A percentile compares a stretch with the other conserved stretches of the same genome.
These are phyloP conservation scores for Cydia splendana DNA, from an alignment of 1,140 invertebrate species.

Conservation along the genomic window DNA sequence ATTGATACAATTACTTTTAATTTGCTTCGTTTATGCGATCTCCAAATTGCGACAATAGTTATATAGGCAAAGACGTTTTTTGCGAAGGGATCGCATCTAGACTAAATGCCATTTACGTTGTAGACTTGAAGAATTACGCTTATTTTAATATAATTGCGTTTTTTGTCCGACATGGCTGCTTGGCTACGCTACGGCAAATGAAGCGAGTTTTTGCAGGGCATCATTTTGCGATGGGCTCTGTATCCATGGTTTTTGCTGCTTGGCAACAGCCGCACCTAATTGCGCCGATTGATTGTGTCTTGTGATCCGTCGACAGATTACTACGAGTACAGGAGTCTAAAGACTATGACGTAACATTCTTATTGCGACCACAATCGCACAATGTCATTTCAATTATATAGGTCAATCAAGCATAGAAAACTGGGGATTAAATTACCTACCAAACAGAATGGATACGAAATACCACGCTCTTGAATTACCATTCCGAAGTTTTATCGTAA, in stretches of 20 bases:
- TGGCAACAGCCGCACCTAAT: slow-evolving; percentile 40
- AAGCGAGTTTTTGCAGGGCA: slow-evolving; percentile 16
- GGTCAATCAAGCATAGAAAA: slow-evolving; percentile 36
- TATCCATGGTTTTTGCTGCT: slow-evolving; percentile 21
- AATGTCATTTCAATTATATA: slow-evolving; percentile 47
- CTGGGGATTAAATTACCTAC: neutral
- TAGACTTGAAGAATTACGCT: neutral
- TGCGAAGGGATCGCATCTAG: neutral
- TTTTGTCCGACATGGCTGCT: slow-evolving; percentile 15
- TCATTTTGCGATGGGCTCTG: slow-evolving; percentile 10
- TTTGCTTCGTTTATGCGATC: neutral
- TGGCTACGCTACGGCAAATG: slow-evolving; percentile 8
- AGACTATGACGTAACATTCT: slow-evolving; percentile 50
- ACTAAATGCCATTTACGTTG: neutral
- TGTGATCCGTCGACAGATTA: slow-evolving; percentile 43
- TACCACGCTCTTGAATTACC: neutral
- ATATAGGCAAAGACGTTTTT: neutral
- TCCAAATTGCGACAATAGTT: neutral
- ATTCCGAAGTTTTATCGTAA: neutral
- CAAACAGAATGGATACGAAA: neutral
- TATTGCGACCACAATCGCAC: slow-evolving; percentile 37
- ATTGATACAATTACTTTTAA: slow-evolving; percentile 27
- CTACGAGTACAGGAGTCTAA: slow-evolving; percentile 16
- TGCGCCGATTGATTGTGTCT: slow-evolving; percentile 49
- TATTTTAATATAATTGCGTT: slow-evolving; percentile 14